phyloP scores from a whole-genome alignment of 2,888 invertebrate species.

The Drosophila formosana region DNA sequence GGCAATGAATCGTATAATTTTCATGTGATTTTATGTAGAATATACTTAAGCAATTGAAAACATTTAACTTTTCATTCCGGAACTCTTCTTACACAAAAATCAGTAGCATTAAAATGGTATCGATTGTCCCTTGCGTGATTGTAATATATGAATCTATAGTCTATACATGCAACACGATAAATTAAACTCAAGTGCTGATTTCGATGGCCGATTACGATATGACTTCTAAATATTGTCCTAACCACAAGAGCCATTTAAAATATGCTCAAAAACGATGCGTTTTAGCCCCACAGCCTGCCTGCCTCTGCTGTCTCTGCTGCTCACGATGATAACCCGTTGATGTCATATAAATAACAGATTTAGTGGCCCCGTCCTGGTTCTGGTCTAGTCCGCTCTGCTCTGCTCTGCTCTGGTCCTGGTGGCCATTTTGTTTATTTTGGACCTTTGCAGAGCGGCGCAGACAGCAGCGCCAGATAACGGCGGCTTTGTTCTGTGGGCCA shows the following conservation, averaged over 20 bases:
- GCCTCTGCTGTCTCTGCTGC: conserved; percentile 21
- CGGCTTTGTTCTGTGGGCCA: conserved; percentile 51
- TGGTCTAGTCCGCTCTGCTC: no score
- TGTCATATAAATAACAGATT: conserved; percentile 77
- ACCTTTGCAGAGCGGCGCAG: conserved; percentile 39
- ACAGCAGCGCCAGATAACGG: conserved; percentile 53
- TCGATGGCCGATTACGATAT: background rate
- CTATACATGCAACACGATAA: background rate
- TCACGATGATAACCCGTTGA: conserved; percentile 59
- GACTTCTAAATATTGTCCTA: conserved; percentile 10
- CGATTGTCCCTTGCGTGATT: background rate
- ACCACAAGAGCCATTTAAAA: conserved; percentile 39
- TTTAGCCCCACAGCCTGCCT: background rate
- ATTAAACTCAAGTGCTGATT: background rate
- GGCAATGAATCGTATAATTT: no score
- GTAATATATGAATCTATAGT: background rate
- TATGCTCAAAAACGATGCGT: conserved; percentile 43
- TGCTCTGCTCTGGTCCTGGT: conserved; percentile 5
- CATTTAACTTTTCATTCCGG: background rate
- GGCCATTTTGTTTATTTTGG: conserved; percentile 69
- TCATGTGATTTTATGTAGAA: no score
- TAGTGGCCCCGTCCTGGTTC: conserved; percentile 59
- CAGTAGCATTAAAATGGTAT: background rate
- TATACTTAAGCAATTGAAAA: background rate
- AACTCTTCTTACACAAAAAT: background rate